Percentiles rank a stretch among this genome's conserved stretches.
These are phyloP conservation scores for Hylaeus anthracinus DNA, from an alignment of 1,140 invertebrate genomes.

Conservation along the genomic window DNA sequence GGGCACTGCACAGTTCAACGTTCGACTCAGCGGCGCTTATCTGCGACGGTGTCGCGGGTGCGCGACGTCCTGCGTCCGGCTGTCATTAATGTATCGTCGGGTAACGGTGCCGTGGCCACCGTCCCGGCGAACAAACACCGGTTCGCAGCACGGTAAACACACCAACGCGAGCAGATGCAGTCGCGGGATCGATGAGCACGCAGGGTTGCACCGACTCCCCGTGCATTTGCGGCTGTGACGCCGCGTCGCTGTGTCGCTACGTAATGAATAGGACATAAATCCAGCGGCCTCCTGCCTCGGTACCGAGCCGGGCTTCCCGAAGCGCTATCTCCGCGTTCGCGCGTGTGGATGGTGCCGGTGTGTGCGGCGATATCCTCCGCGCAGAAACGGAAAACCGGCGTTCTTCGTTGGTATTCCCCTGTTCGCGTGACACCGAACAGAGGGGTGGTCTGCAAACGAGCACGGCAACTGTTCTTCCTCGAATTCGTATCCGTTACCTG, in stretches of 20 bases:
- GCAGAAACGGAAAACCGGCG: neutral
- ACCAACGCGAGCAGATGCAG: constrained; percentile 40
- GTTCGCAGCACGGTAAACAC: constrained; percentile 65
- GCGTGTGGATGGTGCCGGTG: neutral
- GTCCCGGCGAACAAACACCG: constrained; percentile 64
- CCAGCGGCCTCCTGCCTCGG: constrained; percentile 52
- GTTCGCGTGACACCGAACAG: neutral
- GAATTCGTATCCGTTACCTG: neutral
- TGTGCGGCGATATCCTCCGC: neutral
- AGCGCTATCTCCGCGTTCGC: constrained; percentile 3
- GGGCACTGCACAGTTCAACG: no score
- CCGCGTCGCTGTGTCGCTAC: constrained; percentile 54
- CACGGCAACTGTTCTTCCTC: neutral
- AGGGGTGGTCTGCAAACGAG: neutral
- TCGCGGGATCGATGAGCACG: constrained; percentile 29
- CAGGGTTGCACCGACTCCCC: neutral
- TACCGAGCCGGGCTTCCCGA: neutral
- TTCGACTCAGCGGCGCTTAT: neutral
- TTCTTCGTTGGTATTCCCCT: constrained; percentile 8
- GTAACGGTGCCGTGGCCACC: constrained; percentile 40
- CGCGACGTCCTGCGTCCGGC: constrained; percentile 50
- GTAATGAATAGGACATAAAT: constrained; percentile 75
- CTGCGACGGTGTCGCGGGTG: constrained; percentile 18
- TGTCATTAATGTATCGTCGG: constrained; percentile 75
- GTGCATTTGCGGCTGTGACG: constrained; percentile 60